Percentiles rank a stretch among this genome's conserved stretches.
Evolutionary conservation across 2,113 vertebrate species (phyloP).

Genomic region (Calypte anna): DNA sequence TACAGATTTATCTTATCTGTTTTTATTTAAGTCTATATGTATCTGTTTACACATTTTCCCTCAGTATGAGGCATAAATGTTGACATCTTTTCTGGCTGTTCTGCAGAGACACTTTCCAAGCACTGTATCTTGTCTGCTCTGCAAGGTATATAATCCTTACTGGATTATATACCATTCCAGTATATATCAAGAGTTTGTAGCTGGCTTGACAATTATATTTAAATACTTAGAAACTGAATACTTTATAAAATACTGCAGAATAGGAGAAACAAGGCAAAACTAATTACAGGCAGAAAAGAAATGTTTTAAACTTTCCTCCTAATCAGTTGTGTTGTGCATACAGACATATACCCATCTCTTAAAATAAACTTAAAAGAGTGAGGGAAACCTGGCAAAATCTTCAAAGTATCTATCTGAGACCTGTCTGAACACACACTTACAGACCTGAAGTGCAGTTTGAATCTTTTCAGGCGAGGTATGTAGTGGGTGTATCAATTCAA

Average conservation of each 20-base stretch:
- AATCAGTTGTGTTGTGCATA: neutral
- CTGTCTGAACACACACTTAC: constrained; percentile 54
- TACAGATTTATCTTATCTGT: neutral
- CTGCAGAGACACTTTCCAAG: neutral
- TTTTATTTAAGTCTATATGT: neutral
- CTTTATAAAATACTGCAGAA: neutral
- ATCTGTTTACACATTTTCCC: neutral
- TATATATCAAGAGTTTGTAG: neutral
- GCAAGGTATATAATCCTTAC: neutral
- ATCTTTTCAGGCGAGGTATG: constrained; percentile 78
- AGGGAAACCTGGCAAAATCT: constrained; percentile 37
- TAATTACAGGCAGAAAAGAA: neutral
- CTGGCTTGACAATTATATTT: neutral
- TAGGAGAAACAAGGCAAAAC: neutral
- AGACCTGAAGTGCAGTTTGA: constrained; percentile 48
- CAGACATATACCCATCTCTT: neutral
- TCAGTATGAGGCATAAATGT: neutral
- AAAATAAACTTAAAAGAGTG: constrained; percentile 14
- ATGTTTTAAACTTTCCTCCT: constrained; percentile 28
- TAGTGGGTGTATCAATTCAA: constrained; percentile 70
- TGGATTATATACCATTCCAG: neutral
- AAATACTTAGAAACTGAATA: neutral
- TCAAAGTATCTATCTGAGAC: constrained; percentile 18
- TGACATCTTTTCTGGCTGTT: neutral
- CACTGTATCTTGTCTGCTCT: neutral